phyloP scores from a whole-genome alignment of 2,888 invertebrate genomes.

The Brachyopa scutellaris region DNA sequence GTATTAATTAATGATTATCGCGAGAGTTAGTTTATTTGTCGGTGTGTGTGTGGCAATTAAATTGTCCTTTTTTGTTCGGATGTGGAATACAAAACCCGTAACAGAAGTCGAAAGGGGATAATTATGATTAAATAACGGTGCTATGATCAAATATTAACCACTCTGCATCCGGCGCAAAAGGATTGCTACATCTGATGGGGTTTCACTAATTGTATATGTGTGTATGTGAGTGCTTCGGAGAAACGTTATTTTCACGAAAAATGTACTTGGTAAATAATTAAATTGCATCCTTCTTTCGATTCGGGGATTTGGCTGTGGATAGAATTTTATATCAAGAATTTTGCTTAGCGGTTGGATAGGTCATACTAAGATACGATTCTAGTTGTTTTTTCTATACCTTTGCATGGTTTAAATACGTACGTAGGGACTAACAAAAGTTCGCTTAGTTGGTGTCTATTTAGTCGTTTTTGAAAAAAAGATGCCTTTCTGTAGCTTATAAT shows the following conservation, averaged over 20 bases:
- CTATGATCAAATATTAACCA: constrained; percentile 45
- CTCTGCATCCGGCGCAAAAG: constrained; percentile 29
- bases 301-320: constrained; percentile 15
- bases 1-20: constrained; percentile 52
- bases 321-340: constrained; percentile 13
- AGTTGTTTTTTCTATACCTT: too few relatives aligned
- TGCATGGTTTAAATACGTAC: too few relatives aligned
- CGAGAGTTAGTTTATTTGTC: not conserved
- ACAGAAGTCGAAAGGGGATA: constrained; percentile 43
- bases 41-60: constrained; percentile 3
- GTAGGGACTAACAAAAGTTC: too few relatives aligned
- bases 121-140: constrained; percentile 58
- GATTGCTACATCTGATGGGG: not conserved
- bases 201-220: not conserved
- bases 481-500: too few relatives aligned
- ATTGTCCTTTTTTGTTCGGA: constrained; percentile 7
- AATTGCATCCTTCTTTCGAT: constrained; percentile 30
- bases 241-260: constrained; percentile 30
- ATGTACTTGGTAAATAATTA: constrained; percentile 38
- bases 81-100: constrained; percentile 18
- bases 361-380: too few relatives aligned
- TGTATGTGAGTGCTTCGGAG: not conserved
- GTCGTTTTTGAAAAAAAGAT: too few relatives aligned
- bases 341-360: too few relatives aligned
- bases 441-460: too few relatives aligned